Percentiles rank a stretch among this genome's conserved stretches.
Evolutionary conservation across 2,797 vertebrate genomes (phyloP).

Genomic region (Podargus strigoides): DNA sequence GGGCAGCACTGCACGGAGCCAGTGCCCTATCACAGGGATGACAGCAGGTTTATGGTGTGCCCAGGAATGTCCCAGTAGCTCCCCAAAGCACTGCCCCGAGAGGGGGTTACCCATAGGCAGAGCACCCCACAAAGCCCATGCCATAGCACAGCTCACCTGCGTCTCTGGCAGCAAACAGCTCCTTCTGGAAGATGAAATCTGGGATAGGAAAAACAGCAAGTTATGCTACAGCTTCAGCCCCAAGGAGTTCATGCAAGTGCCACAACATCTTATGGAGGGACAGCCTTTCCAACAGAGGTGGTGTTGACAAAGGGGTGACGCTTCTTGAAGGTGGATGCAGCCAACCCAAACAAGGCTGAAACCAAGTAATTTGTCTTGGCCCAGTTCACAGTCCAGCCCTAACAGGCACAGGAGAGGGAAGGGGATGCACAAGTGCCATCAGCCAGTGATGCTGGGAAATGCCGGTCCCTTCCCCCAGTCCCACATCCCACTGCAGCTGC

Average conservation of each 20-base stretch:
- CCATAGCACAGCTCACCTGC: not conserved
- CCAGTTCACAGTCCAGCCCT: not conserved
- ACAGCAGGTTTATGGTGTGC: not conserved
- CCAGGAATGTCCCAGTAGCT: not conserved
- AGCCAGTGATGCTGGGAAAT: not conserved
- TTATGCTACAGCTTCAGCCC: not conserved
- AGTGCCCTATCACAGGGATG: not conserved
- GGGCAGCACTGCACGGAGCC: not conserved
- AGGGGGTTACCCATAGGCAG: not conserved
- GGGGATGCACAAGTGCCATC: not conserved
- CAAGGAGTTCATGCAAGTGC: not conserved
- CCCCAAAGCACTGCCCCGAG: not conserved
- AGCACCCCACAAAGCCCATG: accelerated
- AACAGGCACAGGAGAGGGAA: not conserved
- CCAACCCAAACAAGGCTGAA: not conserved
- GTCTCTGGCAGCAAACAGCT: conserved; percentile 26
- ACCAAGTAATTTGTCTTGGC: accelerated
- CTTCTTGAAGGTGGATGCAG: not conserved
- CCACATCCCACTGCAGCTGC: not conserved
- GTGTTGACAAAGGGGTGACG: not conserved
- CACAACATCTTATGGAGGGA: accelerated
- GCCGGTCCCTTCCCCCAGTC: not conserved
- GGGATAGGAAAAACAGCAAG: not conserved
- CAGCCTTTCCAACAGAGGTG: not conserved
- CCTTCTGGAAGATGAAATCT: conserved; percentile 50